Conservation (phyloP, 2,797 vertebrate species). For the Enteromius fasciolatus region DNA sequence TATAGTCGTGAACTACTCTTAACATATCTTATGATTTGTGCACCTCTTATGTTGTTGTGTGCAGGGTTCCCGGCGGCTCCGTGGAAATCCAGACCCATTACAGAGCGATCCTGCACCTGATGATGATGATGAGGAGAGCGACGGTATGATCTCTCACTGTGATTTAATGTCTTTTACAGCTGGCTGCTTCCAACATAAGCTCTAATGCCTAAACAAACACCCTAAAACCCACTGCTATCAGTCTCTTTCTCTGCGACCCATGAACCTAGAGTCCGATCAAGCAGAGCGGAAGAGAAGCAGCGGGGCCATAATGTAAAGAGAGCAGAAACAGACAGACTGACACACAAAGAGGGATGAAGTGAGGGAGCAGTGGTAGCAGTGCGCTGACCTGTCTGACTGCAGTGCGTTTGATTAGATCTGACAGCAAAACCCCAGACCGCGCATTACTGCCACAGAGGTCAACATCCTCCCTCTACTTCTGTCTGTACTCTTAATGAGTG, state of each 20-base stretch:
- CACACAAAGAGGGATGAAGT: slow-evolving; percentile 28
- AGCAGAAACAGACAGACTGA: slow-evolving; percentile 9
- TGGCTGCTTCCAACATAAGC: slow-evolving; percentile 13
- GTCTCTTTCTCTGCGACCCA: slow-evolving; percentile 18
- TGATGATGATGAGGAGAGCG: slow-evolving; percentile 96
- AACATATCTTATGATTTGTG: background rate
- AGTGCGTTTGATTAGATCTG: slow-evolving; percentile 55
- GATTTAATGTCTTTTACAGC: background rate
- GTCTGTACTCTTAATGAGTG: slow-evolving; percentile 64
- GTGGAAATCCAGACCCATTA: slow-evolving; percentile 88
- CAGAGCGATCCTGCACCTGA: slow-evolving; percentile 93
- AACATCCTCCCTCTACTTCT: slow-evolving; percentile 18
- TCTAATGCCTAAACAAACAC: slow-evolving; percentile 16
- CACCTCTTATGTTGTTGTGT: slow-evolving; percentile 8
- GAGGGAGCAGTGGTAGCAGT: slow-evolving; percentile 33
- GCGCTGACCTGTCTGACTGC: slow-evolving; percentile 49
- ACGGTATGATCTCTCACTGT: slow-evolving; percentile 79
- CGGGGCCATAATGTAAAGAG: slow-evolving; percentile 16
- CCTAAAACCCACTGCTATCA: background rate
- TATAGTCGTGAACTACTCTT: background rate
- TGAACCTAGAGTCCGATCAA: slow-evolving; percentile 8
- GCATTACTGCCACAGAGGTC: slow-evolving; percentile 39
- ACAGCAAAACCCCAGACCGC: slow-evolving; percentile 44
- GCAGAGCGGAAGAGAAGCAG: slow-evolving; percentile 15
- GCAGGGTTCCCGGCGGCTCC: slow-evolving; percentile 87